A percentile compares a stretch with the other conserved stretches of the same genome.
These are phyloP conservation scores for Tethya wilhelma DNA, from an alignment of 37 sponge, comb jelly and placozoan species.

Conservation along the genomic window DNA sequence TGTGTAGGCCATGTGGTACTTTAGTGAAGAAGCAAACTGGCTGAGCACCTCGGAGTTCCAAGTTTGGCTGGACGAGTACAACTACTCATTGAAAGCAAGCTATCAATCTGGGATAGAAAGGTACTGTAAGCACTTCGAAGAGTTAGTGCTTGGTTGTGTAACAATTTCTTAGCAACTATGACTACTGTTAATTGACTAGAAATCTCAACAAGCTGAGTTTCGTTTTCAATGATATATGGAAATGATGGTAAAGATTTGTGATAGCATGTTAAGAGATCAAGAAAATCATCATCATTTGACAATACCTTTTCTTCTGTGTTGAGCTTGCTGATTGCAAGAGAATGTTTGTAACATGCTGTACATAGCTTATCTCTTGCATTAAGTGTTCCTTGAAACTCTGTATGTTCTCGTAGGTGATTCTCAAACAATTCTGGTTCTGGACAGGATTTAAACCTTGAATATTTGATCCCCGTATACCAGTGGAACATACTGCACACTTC, in stretches of 20 bases:
- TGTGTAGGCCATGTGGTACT: neutral
- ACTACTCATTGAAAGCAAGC: neutral
- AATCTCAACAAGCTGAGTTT: neutral
- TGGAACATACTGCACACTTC: neutral
- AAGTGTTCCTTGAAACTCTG: conserved; percentile 6
- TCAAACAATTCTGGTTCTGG: neutral
- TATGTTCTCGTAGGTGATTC: no score
- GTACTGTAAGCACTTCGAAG: neutral
- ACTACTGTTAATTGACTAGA: neutral
- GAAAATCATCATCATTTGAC: neutral
- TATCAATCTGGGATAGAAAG: neutral
- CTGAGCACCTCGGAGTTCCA: neutral
- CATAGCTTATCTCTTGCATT: conserved; percentile 2
- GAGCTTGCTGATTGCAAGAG: neutral
- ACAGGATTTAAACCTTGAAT: neutral
- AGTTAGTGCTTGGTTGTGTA: neutral
- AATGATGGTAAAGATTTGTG: neutral
- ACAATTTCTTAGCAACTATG: neutral
- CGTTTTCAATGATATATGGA: neutral
- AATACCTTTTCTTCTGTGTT: neutral
- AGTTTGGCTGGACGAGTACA: neutral
- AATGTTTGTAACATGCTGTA: neutral
- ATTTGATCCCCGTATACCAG: neutral
- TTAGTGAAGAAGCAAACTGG: neutral
- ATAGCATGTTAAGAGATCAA: neutral